phyloP scores from a whole-genome alignment of 2,888 invertebrate species.

The Mesorhabditis spiculigera region DNA sequence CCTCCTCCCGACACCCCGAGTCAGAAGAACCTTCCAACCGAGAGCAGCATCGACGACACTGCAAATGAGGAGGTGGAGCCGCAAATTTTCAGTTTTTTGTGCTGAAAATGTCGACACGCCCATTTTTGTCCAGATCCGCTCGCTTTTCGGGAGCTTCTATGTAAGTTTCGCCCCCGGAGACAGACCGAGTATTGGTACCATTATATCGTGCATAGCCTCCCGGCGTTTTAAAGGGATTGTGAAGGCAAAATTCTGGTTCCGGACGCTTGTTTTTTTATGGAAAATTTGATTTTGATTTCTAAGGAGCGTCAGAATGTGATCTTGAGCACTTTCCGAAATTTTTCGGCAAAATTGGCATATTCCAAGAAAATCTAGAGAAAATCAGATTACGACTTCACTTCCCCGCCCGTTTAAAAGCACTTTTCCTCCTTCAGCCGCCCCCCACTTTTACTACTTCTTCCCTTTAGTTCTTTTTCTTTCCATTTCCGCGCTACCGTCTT shows the following conservation, averaged over 20 bases:
- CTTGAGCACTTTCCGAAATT: no score
- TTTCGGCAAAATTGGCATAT: no score
- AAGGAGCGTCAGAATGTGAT: background rate
- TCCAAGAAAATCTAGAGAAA: no score
- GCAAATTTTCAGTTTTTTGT: background rate
- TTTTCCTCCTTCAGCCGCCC: no score
- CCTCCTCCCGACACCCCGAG: constrained; percentile 33
- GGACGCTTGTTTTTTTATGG: no score
- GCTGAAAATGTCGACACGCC: background rate
- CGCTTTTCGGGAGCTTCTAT: constrained; percentile 56
- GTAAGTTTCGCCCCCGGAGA: constrained; percentile 45
- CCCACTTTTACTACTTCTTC: no score
- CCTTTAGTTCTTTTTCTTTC: no score
- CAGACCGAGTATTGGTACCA: background rate
- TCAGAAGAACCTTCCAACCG: constrained; percentile 20
- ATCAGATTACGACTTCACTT: no score
- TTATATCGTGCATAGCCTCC: no score
- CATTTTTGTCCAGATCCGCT: constrained; percentile 38
- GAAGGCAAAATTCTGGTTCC: background rate
- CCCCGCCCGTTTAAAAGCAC: no score
- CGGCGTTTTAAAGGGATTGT: background rate
- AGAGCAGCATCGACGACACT: constrained; percentile 1
- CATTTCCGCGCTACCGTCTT: no score
- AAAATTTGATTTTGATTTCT: background rate
- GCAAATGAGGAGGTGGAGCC: constrained; percentile 23